These are phyloP conservation scores for Diaprepes abbreviatus DNA, from an alignment of 2,888 invertebrate genomes.

Conservation along the genomic window DNA sequence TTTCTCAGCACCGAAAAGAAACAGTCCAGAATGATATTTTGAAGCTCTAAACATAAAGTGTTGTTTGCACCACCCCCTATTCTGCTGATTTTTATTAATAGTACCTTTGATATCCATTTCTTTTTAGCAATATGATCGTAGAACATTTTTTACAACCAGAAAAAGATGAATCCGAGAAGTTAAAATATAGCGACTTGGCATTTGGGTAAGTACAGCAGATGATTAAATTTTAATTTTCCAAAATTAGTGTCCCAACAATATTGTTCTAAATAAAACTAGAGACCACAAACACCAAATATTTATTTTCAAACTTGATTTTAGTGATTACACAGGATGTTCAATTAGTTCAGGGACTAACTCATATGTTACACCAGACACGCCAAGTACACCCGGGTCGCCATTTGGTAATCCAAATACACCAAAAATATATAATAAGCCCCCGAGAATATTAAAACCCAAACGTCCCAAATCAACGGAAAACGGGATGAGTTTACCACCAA, in stretches of 20 bases:
- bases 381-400: constrained; percentile 39
- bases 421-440: not conserved
- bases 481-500: constrained; percentile 37
- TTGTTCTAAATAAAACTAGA: too few relatives aligned
- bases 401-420: not conserved
- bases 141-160: constrained; percentile 34
- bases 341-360: constrained; percentile 36
- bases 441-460: not conserved
- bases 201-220: constrained; percentile 47
- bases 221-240: too few relatives aligned
- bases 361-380: constrained; percentile 42
- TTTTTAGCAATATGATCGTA: constrained; percentile 45
- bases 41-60: too few relatives aligned
- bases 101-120: too few relatives aligned
- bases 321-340: constrained; percentile 34
- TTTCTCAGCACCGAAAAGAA: too few relatives aligned
- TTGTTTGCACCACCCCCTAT: too few relatives aligned
- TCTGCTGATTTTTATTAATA: too few relatives aligned
- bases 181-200: constrained; percentile 42
- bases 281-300: too few relatives aligned
- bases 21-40: too few relatives aligned
- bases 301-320: too few relatives aligned
- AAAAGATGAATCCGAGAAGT: constrained; percentile 2
- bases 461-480: not conserved
- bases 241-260: too few relatives aligned